These are phyloP conservation scores for Syngnathus scovelli DNA, from an alignment of 2,113 vertebrate species.

Conservation along the genomic window DNA sequence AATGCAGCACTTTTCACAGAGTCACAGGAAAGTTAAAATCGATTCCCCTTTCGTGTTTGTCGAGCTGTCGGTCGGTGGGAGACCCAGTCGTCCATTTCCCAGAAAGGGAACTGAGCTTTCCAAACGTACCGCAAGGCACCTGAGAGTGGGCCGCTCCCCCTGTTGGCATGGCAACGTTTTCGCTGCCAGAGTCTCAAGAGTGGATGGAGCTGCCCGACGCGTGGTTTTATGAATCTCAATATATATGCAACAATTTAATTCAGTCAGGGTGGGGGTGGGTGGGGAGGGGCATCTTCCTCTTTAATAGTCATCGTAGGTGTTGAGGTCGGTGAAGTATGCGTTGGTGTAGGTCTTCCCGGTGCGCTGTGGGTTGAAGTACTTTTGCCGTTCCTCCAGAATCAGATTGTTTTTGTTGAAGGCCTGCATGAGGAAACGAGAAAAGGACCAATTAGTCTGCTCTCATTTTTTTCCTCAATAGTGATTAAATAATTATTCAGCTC, in stretches of 20 bases:
- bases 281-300: not conserved
- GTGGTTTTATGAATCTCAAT: conserved; percentile 57
- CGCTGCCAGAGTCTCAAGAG: conserved; percentile 55
- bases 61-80: conserved; percentile 30
- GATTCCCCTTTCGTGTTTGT: conserved; percentile 35
- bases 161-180: conserved; percentile 49
- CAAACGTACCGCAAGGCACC: conserved; percentile 64
- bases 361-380: conserved; percentile 95
- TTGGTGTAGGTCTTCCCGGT: conserved; percentile 94
- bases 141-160: conserved; percentile 58
- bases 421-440: conserved; percentile 59
- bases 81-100: conserved; percentile 44
- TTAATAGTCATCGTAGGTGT: conserved; percentile 97
- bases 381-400: conserved; percentile 96
- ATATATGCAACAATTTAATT: conserved; percentile 55
- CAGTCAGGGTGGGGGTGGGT: conserved; percentile 25
- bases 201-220: conserved; percentile 44
- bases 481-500: conserved; percentile 37
- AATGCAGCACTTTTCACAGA: conserved; percentile 50
- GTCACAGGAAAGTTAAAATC: conserved; percentile 51
- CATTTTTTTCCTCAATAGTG: not conserved
- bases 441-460: conserved; percentile 22
- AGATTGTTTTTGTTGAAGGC: conserved; percentile 99
- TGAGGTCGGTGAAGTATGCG: conserved; percentile 95
- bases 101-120: conserved; percentile 40